A percentile compares a stretch with the other conserved stretches of the same genome.
These are phyloP conservation scores for Papilio polytes DNA, from an alignment of 1,140 invertebrate genomes.

Conservation along the genomic window DNA sequence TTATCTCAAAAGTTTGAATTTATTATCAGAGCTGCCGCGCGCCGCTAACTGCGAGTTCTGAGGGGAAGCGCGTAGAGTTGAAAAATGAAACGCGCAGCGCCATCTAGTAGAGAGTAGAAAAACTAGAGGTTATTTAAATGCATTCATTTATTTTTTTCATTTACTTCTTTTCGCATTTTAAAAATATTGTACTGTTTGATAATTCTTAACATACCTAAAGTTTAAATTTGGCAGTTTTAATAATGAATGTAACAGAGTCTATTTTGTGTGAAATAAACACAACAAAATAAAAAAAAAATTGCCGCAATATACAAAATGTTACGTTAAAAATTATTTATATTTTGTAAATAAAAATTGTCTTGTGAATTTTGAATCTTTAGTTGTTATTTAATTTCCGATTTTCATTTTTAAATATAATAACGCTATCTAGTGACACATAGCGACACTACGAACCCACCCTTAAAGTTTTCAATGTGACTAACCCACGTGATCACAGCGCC, in stretches of 20 bases:
- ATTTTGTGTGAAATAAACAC: no score
- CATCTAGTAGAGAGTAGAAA: constrained; percentile 65
- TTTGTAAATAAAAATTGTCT: neutral
- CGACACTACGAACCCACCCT: constrained; percentile 47
- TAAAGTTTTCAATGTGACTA: constrained; percentile 16
- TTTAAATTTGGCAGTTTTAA: neutral
- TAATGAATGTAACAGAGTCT: no score
- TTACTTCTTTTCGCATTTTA: neutral
- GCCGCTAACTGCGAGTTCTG: neutral
- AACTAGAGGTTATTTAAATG: neutral
- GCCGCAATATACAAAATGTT: no score
- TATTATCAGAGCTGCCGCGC: neutral
- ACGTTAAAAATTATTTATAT: neutral
- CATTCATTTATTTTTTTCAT: neutral
- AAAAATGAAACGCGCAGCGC: constrained; percentile 48
- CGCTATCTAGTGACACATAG: constrained; percentile 55
- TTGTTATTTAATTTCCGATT: neutral
- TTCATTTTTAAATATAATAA: constrained; percentile 5
- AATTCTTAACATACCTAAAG: neutral
- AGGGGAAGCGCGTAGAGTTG: neutral
- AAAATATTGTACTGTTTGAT: neutral
- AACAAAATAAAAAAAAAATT: no score
- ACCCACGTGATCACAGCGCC: neutral
- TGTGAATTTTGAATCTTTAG: neutral
- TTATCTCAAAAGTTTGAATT: neutral